Evolutionary conservation across 2,888 invertebrate genomes (phyloP).

Genomic region (Metallyticus violacea): DNA sequence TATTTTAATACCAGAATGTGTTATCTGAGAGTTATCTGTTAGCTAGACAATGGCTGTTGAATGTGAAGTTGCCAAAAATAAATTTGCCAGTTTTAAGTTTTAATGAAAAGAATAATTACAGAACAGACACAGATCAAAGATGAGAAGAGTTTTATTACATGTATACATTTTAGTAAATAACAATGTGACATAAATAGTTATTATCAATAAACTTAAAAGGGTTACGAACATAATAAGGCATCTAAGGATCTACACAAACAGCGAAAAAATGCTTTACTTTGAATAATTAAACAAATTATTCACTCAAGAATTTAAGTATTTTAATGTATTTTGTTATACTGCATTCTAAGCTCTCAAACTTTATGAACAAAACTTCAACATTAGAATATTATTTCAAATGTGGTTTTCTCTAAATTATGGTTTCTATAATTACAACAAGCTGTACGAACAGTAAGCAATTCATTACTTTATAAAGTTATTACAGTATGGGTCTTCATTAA

Average conservation of each 20-base stretch:
- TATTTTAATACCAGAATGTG: neutral
- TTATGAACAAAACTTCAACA: neutral
- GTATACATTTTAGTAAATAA: neutral
- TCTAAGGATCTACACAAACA: neutral
- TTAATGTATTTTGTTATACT: neutral
- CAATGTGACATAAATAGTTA: no score
- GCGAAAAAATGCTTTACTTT: neutral
- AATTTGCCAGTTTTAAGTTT: neutral
- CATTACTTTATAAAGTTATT: neutral
- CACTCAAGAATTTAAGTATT: neutral
- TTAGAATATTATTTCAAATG: neutral
- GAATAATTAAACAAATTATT: neutral
- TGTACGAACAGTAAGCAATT: neutral
- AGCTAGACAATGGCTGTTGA: neutral
- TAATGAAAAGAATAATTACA: neutral
- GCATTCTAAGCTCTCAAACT: neutral
- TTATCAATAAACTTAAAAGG: neutral
- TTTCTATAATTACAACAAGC: neutral
- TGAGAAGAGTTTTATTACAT: neutral
- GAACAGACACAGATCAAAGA: neutral
- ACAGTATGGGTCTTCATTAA: conserved; percentile 25
- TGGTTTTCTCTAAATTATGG: neutral
- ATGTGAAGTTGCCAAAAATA: no score
- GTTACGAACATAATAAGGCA: neutral
- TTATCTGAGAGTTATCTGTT: neutral